Conservation (phyloP, 2,113 vertebrate genomes). For the Gavia stellata region DNA sequence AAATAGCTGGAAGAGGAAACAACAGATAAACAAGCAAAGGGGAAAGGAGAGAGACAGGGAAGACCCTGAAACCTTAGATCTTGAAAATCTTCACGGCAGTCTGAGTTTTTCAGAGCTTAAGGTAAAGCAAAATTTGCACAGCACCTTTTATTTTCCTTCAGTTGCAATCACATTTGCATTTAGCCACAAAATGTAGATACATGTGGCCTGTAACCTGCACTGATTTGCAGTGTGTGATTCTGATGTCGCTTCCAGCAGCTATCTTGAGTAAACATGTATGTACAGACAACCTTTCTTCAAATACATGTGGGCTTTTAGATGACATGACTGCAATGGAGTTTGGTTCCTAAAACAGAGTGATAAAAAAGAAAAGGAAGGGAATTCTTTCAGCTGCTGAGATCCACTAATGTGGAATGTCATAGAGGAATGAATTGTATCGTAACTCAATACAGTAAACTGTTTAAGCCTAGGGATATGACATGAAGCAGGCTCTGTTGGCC, state of each 20-base stretch:
- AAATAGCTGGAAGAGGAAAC: neutral
- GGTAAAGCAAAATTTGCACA: neutral
- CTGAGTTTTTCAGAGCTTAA: neutral
- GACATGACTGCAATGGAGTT: neutral
- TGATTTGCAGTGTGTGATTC: neutral
- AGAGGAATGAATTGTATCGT: neutral
- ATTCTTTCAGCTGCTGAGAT: neutral
- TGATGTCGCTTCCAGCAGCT: neutral
- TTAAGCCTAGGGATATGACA: neutral
- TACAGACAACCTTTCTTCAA: neutral
- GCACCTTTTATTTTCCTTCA: neutral
- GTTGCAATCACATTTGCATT: neutral
- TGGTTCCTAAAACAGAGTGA: neutral
- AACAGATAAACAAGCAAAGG: neutral
- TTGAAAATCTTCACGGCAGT: neutral
- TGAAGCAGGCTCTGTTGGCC: neutral
- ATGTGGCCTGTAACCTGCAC: neutral
- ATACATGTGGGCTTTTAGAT: neutral
- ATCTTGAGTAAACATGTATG: accelerated
- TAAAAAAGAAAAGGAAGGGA: neutral
- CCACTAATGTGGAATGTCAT: neutral
- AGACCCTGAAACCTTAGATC: neutral
- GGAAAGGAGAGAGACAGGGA: neutral
- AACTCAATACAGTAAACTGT: neutral
- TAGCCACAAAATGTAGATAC: neutral